Evolutionary conservation across 2,888 invertebrate genomes (phyloP), one percentile per base, ranked within the genome.

Genomic region (Steinernema scapterisci): DNA sequence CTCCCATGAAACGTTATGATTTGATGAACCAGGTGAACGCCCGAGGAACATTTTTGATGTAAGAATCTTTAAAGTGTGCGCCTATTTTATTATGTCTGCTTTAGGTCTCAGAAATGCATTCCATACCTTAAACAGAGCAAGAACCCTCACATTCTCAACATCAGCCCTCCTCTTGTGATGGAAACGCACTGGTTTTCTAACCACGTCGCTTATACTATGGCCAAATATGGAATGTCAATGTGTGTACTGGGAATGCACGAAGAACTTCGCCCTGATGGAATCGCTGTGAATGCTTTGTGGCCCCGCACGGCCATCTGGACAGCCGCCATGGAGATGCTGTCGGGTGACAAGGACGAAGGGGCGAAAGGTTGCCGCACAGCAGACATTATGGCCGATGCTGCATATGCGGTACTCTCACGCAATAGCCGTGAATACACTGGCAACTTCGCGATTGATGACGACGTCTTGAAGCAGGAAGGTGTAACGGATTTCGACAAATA

Each of bases 261-360:
- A 52, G 97, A 97, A 89, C 93, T 96, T 85, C 92, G 91, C 84
- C 90, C 91, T 0, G 91, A 91, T 81, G 92, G 93, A 75, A 92
- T 97, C 78, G 95, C 93, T 16, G 95, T 97, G 9, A 97, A 97
- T 89, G 95, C 96, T 0, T 90, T 97, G 0, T 99, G 97, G 97
- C 97, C 97, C 0, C 92, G 91, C 88, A 83, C 85, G 0, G 77
- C 78, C 48, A 70, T 44, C n/a, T 76, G 71, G 70, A 97, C 97
- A 0, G 96, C 97, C 0, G 97, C 97, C 11, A 90, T 90, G 88
- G 89, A 88, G 75, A 90, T 91, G 89, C 78, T 90, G 19, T 88
- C 88, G 9, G 88, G 88, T 11, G 82, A 80, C 19, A 63, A 56
- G 19, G 78, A 82, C 6, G 87, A 71, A 51, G 90, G 92, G 0